phyloP scores from a whole-genome alignment of 2,113 vertebrate genomes.

The Onychostruthus taczanowskii region DNA sequence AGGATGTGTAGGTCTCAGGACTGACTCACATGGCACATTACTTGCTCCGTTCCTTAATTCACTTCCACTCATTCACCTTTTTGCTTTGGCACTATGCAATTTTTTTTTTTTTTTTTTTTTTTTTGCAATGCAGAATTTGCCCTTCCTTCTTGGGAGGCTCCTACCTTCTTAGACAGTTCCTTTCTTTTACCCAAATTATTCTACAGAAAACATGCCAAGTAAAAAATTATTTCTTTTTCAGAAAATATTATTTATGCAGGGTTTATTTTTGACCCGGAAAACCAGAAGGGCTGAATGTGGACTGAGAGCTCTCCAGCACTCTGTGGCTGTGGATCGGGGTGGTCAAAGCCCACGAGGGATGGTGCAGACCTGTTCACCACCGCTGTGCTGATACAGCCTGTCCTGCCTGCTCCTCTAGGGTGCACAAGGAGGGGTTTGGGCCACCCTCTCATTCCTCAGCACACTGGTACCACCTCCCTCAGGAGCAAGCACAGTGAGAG shows the following conservation, averaged over 20 bases:
- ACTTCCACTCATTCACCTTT: background rate
- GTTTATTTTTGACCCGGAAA: background rate
- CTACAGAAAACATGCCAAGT: background rate
- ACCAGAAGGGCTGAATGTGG: background rate
- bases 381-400: rapidly evolving
- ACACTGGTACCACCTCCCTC: background rate
- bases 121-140: background rate
- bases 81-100: background rate
- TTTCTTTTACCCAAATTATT: background rate
- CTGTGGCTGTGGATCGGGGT: background rate
- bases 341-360: background rate
- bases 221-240: background rate
- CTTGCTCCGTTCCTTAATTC: background rate
- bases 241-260: background rate
- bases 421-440: background rate
- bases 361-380: background rate
- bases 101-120: background rate
- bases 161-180: background rate
- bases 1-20: background rate
- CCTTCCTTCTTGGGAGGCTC: background rate
- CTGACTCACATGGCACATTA: background rate
- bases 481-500: rapidly evolving
- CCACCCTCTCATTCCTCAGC: background rate
- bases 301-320: background rate
- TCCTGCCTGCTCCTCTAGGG: background rate